Base-by-base conservation (phyloP, 2,797 vertebrate genomes). In the Trachurus trachurus region DNA sequence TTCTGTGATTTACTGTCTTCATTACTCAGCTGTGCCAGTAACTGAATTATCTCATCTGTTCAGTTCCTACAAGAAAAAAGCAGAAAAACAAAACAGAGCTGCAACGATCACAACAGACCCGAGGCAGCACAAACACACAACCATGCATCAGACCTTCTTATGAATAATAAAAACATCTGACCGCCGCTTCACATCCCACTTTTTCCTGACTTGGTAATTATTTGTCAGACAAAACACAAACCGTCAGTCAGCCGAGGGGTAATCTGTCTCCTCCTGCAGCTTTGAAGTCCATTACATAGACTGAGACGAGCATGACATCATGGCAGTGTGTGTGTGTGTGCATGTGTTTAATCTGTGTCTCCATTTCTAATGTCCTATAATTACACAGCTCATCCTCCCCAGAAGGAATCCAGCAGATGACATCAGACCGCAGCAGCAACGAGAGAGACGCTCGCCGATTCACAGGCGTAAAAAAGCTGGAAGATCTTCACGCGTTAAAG, bases 21-120 rank as follows among this genome's bases (percentile, higher is more conserved):
- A 76, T 84, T 80, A 74, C 71, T 80, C 76, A 85, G 53, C 52
- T 50, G 22, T 87, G 70, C 88, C 81, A 53, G 81, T 68, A 86
- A 87, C 13, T 52, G 12, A 61, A 45, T 61, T 62, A 15, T 71
- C 66, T n/a, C 39, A 65, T 73, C 12, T 47, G 39, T 22, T 50
- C 2, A 0, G 0, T 4, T 0, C 16, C 81, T 64, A 80, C 56
- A 6, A 71, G 75, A 26, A 26, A 26, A 81, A 52, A 45, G 31
- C 3, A 59, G 59, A 4, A 42, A 3, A 69, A 16, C 12, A 65
- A 26, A 60, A 11, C 1, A 1, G 66, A 63, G 29, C 8, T 50
- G 13, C 13, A 60, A 53, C 65, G 56, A 34, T 10, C 58, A 67
- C 16, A 53, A 64, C 53, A 42, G 37, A 85, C 16, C 39, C 11